A percentile compares a stretch with the other conserved stretches of the same genome.
Evolutionary conservation across 2,797 vertebrate species (phyloP).

Genomic region (Neosilurus mollespiculum): DNA sequence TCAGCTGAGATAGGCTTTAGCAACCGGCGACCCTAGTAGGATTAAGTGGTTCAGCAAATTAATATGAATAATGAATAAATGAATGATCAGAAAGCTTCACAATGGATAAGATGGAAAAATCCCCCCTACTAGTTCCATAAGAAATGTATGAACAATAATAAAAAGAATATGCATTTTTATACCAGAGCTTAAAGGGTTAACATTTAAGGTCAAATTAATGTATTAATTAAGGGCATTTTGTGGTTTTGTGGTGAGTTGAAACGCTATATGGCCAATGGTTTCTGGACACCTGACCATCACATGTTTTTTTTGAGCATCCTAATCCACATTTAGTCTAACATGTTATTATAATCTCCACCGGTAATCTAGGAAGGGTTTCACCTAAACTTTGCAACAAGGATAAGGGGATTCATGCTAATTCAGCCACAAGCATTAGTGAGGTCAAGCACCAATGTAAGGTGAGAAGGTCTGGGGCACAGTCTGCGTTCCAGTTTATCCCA

Average conservation of each 20-base stretch:
- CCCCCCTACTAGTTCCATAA: too few relatives aligned
- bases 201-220: neutral
- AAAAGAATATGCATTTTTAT: too few relatives aligned
- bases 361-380: neutral
- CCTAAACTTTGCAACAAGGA: neutral
- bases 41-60: too few relatives aligned
- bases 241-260: neutral
- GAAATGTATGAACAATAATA: too few relatives aligned
- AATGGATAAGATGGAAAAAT: too few relatives aligned
- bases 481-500: neutral
- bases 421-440: neutral
- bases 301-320: too few relatives aligned
- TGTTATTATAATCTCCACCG: neutral
- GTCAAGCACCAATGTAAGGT: neutral
- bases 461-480: neutral
- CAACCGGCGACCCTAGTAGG: too few relatives aligned
- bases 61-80: too few relatives aligned
- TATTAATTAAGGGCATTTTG: neutral
- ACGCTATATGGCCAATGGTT: neutral
- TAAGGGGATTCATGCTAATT: neutral
- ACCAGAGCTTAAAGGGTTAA: too few relatives aligned
- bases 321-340: neutral
- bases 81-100: too few relatives aligned
- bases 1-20: too few relatives aligned
- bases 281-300: neutral